phyloP scores from a whole-genome alignment of 2,113 vertebrate species.

The Struthio camelus region DNA sequence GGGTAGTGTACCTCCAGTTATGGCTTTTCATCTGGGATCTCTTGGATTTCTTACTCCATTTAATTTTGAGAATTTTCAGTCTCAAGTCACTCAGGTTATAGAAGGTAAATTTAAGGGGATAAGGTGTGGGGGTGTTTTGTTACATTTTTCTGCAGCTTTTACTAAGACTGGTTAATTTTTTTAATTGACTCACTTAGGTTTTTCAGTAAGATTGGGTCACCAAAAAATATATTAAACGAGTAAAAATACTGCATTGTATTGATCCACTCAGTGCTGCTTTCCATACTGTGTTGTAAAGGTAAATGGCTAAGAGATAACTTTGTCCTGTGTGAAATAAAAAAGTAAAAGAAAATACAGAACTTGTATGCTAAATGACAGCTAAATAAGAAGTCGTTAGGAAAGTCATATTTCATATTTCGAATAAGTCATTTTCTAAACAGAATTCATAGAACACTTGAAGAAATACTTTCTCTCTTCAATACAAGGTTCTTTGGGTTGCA shows the following conservation, averaged over 20 bases:
- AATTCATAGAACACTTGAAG: neutral
- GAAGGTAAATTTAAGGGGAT: conserved; percentile 78
- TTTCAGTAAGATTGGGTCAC: neutral
- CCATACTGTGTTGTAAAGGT: neutral
- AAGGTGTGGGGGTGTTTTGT: conserved; percentile 6
- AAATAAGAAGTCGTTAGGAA: neutral
- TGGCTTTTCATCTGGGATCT: conserved; percentile 88
- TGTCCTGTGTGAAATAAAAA: neutral
- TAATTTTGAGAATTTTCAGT: conserved; percentile 85
- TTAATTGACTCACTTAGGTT: neutral
- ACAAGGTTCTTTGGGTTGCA: neutral
- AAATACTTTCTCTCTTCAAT: neutral
- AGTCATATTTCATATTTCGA: neutral
- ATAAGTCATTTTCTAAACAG: neutral
- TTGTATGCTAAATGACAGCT: neutral
- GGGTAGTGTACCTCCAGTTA: conserved; percentile 87
- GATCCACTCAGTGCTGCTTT: neutral
- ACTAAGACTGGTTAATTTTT: neutral
- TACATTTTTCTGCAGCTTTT: neutral
- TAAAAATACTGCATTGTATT: neutral
- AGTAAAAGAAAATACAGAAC: neutral
- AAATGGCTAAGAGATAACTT: neutral
- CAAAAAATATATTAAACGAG: neutral
- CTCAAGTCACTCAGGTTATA: conserved; percentile 85
- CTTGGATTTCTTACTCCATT: conserved; percentile 87